A percentile compares a stretch with the other conserved stretches of the same genome.
Conservation (phyloP, 2,113 vertebrate genomes). For the Nesogale talazaci region DNA sequence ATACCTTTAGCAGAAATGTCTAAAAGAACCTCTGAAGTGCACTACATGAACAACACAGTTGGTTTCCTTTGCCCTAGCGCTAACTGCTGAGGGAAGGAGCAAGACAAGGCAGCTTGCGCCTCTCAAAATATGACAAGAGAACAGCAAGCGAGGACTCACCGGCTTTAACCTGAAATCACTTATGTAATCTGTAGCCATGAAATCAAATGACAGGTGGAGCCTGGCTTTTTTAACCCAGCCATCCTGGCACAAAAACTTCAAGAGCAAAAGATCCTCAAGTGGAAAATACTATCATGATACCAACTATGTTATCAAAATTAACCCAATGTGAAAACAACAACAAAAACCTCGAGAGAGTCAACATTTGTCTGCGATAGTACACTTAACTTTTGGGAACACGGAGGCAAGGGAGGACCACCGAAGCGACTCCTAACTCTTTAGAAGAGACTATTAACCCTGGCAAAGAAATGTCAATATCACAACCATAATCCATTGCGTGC, state of each 20-base stretch:
- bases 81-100: conserved; percentile 39
- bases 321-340: not conserved
- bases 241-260: conserved; percentile 47
- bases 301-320: conserved; percentile 40
- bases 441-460: conserved; percentile 12
- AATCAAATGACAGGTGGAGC: conserved; percentile 44
- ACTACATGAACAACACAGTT: not conserved
- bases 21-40: conserved; percentile 33
- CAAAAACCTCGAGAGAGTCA: conserved; percentile 43
- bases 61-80: conserved; percentile 35
- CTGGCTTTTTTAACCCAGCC: conserved; percentile 35
- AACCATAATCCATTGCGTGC: not conserved
- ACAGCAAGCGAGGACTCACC: conserved; percentile 13
- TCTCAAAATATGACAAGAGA: conserved; percentile 53
- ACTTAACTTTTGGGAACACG: conserved; percentile 51
- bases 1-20: conserved; percentile 54
- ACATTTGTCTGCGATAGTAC: conserved; percentile 32
- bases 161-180: conserved; percentile 62
- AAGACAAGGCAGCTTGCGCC: conserved; percentile 44
- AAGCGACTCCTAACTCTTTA: conserved; percentile 45
- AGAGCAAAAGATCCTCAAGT: conserved; percentile 26
- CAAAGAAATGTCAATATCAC: not conserved
- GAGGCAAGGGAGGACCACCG: not conserved
- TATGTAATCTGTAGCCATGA: conserved; percentile 60
- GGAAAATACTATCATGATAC: conserved; percentile 11